Evolutionary conservation across 2,113 vertebrate species (phyloP), one percentile per base, ranked within the genome.

Genomic region (Platysternon megacephalum): DNA sequence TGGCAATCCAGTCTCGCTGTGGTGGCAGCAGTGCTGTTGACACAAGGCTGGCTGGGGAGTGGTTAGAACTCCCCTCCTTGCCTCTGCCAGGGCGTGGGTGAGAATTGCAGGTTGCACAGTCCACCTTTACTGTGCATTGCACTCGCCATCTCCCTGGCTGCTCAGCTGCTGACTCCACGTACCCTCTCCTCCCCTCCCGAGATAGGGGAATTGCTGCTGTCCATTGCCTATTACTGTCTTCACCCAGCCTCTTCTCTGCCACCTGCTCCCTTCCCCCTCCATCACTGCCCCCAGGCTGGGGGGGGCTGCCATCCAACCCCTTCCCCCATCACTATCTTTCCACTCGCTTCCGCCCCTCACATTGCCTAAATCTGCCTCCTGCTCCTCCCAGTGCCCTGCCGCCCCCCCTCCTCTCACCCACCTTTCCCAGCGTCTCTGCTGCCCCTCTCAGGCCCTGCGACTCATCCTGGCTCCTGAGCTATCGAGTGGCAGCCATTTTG

Each of bases 271-370:
- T 61, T 61, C 58, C 46, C 81, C 90, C 94, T 94, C 84, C 96
- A 22, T 56, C 53, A 10, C 53, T 55, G 53, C 21, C 53, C 24
- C 3, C 53, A 53, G 22, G 55, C 52, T 53, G 52, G 78, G 87
- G 87, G 79, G 79, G 91, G 93, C 26, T 94, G 95, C 96, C 95
- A 94, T 90, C 35, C 61, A 93, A 95, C 94, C 92, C 93, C 93
- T 94, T 92, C 93, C 95, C 93, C 94, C 90, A 68, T 61, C 29
- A 16, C 58, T 61, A 16, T 32, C 58, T 32, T 61, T 61, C 58
- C 58, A 58, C 58, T 61, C 13, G 6, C 12, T 61, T 6, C 58
- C 16, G 14, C 29, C 56, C 28, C 56, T 28, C 24, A 56, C 55
- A 26, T 28, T 28, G 9, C 24, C 55, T 28, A 56, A 56, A 28